A percentile compares a stretch with the other conserved stretches of the same genome.
Conservation (phyloP, 2,113 vertebrate genomes). For the Aix galericulata region DNA sequence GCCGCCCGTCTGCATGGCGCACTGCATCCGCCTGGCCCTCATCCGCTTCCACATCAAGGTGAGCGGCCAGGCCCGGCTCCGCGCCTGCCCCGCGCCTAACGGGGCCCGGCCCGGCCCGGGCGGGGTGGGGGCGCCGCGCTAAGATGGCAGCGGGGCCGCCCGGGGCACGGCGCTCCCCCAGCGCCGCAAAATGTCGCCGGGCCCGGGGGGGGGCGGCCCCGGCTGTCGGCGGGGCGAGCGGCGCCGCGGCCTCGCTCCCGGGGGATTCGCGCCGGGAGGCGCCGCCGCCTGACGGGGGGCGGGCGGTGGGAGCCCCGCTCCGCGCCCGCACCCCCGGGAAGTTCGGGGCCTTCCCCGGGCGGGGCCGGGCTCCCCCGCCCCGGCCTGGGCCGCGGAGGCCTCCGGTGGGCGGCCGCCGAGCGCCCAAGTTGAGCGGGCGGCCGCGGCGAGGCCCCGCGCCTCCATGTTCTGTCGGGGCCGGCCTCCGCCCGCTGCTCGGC, state of each 20-base stretch:
- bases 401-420: no score
- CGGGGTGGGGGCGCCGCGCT: neutral
- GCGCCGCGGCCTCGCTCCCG: neutral
- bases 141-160: constrained; percentile 3
- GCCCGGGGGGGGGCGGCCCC: constrained; percentile 17
- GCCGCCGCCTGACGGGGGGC: no score
- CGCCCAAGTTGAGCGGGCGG: no score
- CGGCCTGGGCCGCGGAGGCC: no score
- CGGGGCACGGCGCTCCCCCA: neutral
- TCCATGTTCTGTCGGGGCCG: constrained; percentile 67
- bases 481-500: constrained; percentile 16
- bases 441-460: neutral
- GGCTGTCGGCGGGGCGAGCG: neutral
- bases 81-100: no score
- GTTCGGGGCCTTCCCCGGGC: neutral
- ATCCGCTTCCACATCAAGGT: constrained; percentile 95
- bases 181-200: constrained; percentile 63
- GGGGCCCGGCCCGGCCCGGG: neutral
- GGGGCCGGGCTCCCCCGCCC: no score
- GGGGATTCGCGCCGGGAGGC: neutral
- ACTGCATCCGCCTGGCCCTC: constrained; percentile 96
- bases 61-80: constrained; percentile 41
- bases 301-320: no score
- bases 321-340: neutral
- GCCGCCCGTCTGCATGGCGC: constrained; percentile 94